A percentile compares a stretch with the other conserved stretches of the same genome.
phyloP scores from a whole-genome alignment of 23 tunicate genomes.

The Trididemnum nubilum region DNA sequence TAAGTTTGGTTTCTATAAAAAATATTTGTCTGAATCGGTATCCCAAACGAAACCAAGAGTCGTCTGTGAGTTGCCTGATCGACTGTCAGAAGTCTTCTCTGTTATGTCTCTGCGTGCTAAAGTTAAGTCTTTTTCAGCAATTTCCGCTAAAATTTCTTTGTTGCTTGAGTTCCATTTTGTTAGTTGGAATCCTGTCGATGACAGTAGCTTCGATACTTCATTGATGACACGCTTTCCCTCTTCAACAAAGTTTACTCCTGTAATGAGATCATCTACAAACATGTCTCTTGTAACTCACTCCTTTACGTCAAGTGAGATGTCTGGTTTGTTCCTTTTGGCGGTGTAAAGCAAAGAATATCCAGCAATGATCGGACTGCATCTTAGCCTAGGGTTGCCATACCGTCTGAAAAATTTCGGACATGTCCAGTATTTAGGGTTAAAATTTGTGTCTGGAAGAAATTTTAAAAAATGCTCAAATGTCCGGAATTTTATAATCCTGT shows the following conservation, averaged over 20 bases:
- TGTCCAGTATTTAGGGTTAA: no score
- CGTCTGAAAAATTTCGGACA: no score
- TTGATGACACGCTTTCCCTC: constrained; percentile 10
- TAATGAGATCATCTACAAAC: constrained; percentile 9
- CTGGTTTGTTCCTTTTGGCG: not conserved
- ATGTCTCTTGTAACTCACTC: not conserved
- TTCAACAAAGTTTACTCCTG: not conserved
- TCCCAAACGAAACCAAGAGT: constrained; percentile 13
- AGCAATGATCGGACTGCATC: constrained; percentile 20
- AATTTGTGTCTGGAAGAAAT: no score
- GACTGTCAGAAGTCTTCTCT: not conserved
- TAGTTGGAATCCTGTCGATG: not conserved
- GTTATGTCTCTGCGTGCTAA: not conserved
- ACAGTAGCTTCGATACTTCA: not conserved
- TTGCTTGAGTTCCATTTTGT: constrained; percentile 6
- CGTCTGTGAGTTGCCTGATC: not conserved
- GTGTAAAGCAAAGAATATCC: not conserved
- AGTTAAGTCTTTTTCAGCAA: not conserved
- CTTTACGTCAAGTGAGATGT: not conserved
- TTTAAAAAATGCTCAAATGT: no score
- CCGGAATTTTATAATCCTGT: no score
- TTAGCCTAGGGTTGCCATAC: no score
- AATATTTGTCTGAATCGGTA: not conserved
- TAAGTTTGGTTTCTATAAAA: not conserved
- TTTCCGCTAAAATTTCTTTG: not conserved